Evolutionary conservation across 1,140 invertebrate genomes (phyloP).

Genomic region (Psix sp.): DNA sequence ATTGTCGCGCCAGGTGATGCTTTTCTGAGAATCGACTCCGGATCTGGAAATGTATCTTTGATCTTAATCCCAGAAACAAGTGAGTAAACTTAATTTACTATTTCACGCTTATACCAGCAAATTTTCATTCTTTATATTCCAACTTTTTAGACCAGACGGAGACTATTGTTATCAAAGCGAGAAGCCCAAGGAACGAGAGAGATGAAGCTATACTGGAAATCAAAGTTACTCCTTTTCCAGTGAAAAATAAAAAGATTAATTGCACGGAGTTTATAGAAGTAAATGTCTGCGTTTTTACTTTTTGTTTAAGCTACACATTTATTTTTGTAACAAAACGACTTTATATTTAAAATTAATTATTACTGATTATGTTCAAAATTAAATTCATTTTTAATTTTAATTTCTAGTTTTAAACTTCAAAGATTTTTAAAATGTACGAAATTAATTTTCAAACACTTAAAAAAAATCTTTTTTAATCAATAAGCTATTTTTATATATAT

Average conservation of each 20-base stretch:
- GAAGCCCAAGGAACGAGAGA: conserved; percentile 55
- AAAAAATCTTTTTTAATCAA: too few relatives aligned
- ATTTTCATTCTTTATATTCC: background rate
- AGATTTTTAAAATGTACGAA: too few relatives aligned
- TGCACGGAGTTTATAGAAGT: conserved; percentile 70
- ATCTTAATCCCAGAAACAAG: conserved; percentile 54
- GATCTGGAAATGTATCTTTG: conserved; percentile 54
- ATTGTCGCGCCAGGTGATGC: conserved; percentile 55
- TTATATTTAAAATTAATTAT: too few relatives aligned
- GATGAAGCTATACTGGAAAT: conserved; percentile 68
- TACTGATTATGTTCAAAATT: too few relatives aligned
- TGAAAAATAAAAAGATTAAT: conserved; percentile 60
- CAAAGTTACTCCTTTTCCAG: conserved; percentile 56
- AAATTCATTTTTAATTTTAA: too few relatives aligned
- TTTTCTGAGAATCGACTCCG: conserved; percentile 45
- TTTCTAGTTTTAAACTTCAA: too few relatives aligned
- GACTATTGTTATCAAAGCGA: conserved; percentile 60
- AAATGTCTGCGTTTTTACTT: conserved; percentile 13
- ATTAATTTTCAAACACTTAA: too few relatives aligned
- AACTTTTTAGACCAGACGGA: conserved; percentile 33
- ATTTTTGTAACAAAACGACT: too few relatives aligned
- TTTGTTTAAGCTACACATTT: too few relatives aligned
- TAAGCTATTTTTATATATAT: too few relatives aligned
- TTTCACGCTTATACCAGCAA: background rate
- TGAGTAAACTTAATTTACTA: conserved; percentile 31